Base-by-base conservation (phyloP, 2,797 vertebrate species). In the Sphenodon punctatus region DNA sequence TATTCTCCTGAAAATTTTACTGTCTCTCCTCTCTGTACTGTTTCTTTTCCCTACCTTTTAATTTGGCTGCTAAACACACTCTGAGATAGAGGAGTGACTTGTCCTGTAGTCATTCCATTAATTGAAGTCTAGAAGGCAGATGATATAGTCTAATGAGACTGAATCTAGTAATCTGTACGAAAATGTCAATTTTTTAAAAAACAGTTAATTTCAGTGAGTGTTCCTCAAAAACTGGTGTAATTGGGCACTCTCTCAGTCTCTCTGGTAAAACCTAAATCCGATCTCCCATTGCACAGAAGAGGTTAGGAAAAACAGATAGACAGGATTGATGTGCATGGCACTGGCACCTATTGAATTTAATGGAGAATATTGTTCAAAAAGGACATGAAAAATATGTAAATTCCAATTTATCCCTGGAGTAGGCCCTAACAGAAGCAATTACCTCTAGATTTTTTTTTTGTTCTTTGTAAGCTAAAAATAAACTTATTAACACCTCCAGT, bases 151-250 rank as follows among this genome's bases (percentile, higher is more conserved):
- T 90, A 87, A 88, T 84, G 84, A 88, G 53, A 82, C 49, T 77
- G 61, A 84, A 84, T 93, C 78, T 69, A 86, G 77, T 75, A 67
- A 88, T 83, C 55, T 76, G 58, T 72, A 30, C 16, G n/a, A 89
- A 88, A 87, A 86, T 79, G 73, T 82, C 79, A 60, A 80, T 87
- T 88, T 88, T 90, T 76, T 92, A 65, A 81, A 86, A 81, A 86
- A 75, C 16, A 42, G 69, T 93, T 89, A 79, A 67, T 55, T 27
- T 76, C 80, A 67, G 41, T 65, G 85, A 49, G 53, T 70, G 61
- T 90, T 71, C 56, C 81, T 55, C 55, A 41, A 85, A 82, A 77
- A 89, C 42, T 82, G 67, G 77, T 61, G 86, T 89, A 89, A 91
- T 91, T 85, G 86, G 15, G 82, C 38, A 63, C 22, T 42, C 39